Conservation (phyloP, 2,888 invertebrate species). For the Lasioglossum malachurum region DNA sequence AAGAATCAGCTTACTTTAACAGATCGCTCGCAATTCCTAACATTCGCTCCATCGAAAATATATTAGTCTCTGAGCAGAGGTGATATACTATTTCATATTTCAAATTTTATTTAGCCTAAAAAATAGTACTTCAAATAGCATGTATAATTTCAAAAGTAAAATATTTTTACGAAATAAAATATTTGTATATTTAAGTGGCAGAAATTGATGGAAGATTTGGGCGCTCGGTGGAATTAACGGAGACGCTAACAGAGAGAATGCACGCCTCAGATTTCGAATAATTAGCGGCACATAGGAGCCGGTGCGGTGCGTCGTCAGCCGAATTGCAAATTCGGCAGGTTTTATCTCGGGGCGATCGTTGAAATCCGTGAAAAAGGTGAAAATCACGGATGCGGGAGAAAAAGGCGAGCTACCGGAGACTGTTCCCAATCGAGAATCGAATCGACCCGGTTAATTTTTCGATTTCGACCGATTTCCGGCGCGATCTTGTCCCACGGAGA, state of each 20-base stretch:
- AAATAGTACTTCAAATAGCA: too few relatives aligned
- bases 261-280: background rate
- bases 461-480: constrained; percentile 61
- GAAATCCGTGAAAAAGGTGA: background rate
- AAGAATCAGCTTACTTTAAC: background rate
- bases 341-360: constrained; percentile 13
- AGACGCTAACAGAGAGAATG: background rate
- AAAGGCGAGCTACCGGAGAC: constrained; percentile 30
- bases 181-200: too few relatives aligned
- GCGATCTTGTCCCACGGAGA: constrained; percentile 36
- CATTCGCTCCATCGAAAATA: too few relatives aligned
- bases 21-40: background rate
- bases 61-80: too few relatives aligned
- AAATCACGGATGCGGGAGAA: background rate
- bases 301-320: background rate
- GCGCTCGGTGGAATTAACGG: background rate
- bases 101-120: too few relatives aligned
- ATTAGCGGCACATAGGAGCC: constrained; percentile 24
- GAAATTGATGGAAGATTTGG: too few relatives aligned
- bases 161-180: too few relatives aligned
- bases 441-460: constrained; percentile 69
- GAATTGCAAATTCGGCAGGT: constrained; percentile 31
- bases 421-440: constrained; percentile 54
- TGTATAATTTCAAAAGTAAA: too few relatives aligned
- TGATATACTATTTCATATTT: too few relatives aligned